Conservation (phyloP, 1,140 invertebrate species). For the Leptonema lineaticorne region DNA sequence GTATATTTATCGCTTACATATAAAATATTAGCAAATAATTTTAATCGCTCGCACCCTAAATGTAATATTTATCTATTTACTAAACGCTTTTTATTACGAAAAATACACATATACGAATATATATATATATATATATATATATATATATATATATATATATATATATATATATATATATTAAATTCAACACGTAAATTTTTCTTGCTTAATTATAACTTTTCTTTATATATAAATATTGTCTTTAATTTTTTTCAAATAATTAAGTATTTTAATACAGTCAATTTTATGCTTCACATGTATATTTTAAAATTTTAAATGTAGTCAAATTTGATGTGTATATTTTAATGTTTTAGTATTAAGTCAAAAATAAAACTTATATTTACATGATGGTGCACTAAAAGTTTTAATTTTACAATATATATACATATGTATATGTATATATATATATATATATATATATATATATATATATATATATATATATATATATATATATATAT, state of each 20-base stretch:
- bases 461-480: not conserved
- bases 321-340: not conserved
- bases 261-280: not conserved
- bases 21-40: too few species aligned
- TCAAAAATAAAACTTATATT: not conserved
- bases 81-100: too few species aligned
- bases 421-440: not conserved
- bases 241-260: not conserved
- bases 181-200: too few species aligned
- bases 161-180: too few species aligned
- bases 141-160: too few species aligned
- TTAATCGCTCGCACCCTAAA: too few species aligned
- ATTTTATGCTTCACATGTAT: slow-evolving; percentile 4
- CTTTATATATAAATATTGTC: not conserved
- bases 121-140: too few species aligned
- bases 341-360: not conserved
- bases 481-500: not conserved
- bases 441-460: not conserved
- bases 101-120: too few species aligned
- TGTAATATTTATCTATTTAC: too few species aligned
- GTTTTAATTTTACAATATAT: not conserved
- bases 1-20: too few species aligned
- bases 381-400: too few species aligned
- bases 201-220: too few species aligned
- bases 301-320: not conserved